phyloP scores from a whole-genome alignment of 2,113 vertebrate species.

The Polypterus senegalus region DNA sequence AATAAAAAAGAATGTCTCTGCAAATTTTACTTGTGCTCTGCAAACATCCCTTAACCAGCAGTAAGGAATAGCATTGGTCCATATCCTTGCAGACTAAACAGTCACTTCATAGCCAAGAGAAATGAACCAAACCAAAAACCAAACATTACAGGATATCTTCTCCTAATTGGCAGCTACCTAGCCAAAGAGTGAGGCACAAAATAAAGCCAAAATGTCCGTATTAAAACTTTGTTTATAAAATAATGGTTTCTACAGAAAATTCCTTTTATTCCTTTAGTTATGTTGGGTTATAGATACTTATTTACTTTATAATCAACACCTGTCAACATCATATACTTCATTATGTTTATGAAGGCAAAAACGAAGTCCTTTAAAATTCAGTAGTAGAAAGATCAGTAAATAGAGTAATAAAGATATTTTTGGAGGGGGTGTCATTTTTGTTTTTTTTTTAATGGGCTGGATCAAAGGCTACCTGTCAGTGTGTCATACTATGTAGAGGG shows the following conservation, averaged over 20 bases:
- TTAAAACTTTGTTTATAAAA: too few relatives aligned
- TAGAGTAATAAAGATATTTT: too few relatives aligned
- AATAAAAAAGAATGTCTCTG: conserved; percentile 60
- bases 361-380: too few relatives aligned
- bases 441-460: conserved; percentile 5
- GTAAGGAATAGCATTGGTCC: conserved; percentile 62
- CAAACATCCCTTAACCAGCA: conserved; percentile 76
- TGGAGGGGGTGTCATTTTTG: neutral
- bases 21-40: conserved; percentile 71
- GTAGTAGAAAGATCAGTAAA: too few relatives aligned
- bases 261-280: too few relatives aligned
- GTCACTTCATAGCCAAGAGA: conserved; percentile 62
- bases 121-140: conserved; percentile 29
- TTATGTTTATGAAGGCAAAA: too few relatives aligned
- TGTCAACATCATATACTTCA: too few relatives aligned
- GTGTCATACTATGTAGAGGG: conserved; percentile 44
- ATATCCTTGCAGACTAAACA: conserved; percentile 89
- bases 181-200: conserved; percentile 47
- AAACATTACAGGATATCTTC: conserved; percentile 58
- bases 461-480: conserved; percentile 41
- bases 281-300: too few relatives aligned
- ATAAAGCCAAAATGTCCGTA: conserved; percentile 21
- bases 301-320: too few relatives aligned
- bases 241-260: too few relatives aligned
- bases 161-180: conserved; percentile 67